These are phyloP conservation scores for Microplitis demolitor DNA, from an alignment of 1,140 invertebrate genomes.

Conservation along the genomic window DNA sequence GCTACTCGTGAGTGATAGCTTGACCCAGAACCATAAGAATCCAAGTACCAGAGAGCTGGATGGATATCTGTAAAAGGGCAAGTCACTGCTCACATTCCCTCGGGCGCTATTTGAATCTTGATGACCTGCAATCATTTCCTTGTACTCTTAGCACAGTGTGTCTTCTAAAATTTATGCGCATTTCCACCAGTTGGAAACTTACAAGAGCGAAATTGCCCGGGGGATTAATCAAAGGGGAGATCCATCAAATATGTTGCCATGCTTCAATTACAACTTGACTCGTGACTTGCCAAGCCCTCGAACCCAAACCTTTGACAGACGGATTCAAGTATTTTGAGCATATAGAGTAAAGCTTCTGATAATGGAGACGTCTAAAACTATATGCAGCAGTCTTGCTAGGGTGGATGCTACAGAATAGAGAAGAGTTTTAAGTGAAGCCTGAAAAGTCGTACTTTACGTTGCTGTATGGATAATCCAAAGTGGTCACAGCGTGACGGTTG, in stretches of 20 bases:
- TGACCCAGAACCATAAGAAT: neutral
- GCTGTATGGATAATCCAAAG: conserved; percentile 41
- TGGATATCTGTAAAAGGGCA: neutral
- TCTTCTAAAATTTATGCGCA: conserved; percentile 4
- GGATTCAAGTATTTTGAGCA: no score
- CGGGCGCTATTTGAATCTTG: neutral
- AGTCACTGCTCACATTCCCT: neutral
- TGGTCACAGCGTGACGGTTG: conserved; percentile 41
- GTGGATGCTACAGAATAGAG: no score
- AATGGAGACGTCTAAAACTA: no score
- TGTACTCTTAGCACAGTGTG: neutral
- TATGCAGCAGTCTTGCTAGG: no score
- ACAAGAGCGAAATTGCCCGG: neutral
- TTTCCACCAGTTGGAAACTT: neutral
- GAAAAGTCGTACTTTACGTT: neutral
- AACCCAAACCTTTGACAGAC: neutral
- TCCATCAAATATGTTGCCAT: neutral
- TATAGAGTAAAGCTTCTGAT: no score
- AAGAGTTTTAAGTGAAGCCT: neutral
- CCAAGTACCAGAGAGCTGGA: neutral
- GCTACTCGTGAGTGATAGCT: neutral
- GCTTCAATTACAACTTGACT: neutral
- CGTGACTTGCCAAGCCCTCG: neutral
- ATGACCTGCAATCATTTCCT: neutral
- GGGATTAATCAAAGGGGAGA: conserved; percentile 3